A percentile compares a stretch with the other conserved stretches of the same genome.
Evolutionary conservation across 2,888 invertebrate species (phyloP).

Genomic region (Ophion ellenae): DNA sequence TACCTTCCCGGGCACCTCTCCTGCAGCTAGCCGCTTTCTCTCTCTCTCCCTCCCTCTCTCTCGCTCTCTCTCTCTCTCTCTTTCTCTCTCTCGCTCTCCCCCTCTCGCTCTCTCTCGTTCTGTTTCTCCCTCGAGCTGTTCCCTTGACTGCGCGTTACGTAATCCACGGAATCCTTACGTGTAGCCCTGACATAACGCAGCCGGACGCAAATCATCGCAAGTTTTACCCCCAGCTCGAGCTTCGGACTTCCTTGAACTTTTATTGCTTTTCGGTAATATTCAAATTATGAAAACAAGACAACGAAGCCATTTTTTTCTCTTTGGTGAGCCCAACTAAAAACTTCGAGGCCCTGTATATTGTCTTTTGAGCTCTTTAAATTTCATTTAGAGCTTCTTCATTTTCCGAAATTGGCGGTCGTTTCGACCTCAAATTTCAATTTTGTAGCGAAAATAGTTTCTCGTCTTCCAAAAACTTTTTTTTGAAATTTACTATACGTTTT

Average conservation of each 20-base stretch:
- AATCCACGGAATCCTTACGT: slow-evolving; percentile 74
- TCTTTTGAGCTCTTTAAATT: not conserved
- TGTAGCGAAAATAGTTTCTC: not conserved
- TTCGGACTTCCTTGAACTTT: not conserved
- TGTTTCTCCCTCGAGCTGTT: not conserved
- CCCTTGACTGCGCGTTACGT: slow-evolving; percentile 55
- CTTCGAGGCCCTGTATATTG: not conserved
- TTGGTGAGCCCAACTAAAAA: not conserved
- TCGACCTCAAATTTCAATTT: not conserved
- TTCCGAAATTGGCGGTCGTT: too few relatives aligned
- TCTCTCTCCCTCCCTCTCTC: slow-evolving; percentile 1
- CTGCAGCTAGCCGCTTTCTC: slow-evolving; percentile 43
- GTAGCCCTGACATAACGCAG: slow-evolving; percentile 67
- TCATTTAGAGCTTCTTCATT: too few relatives aligned
- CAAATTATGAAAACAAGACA: not conserved
- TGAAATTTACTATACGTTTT: not conserved
- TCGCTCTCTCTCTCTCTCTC: not conserved
- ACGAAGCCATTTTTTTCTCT: not conserved
- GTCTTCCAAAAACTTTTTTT: not conserved
- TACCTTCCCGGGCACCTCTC: slow-evolving; percentile 27
- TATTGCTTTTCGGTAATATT: not conserved
- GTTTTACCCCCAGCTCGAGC: not conserved
- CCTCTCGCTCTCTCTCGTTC: not conserved
- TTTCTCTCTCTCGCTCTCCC: not conserved
- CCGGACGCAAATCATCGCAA: not conserved